These are phyloP conservation scores for Brachionus angularis DNA, from an alignment of 1,140 invertebrate species.

Conservation along the genomic window DNA sequence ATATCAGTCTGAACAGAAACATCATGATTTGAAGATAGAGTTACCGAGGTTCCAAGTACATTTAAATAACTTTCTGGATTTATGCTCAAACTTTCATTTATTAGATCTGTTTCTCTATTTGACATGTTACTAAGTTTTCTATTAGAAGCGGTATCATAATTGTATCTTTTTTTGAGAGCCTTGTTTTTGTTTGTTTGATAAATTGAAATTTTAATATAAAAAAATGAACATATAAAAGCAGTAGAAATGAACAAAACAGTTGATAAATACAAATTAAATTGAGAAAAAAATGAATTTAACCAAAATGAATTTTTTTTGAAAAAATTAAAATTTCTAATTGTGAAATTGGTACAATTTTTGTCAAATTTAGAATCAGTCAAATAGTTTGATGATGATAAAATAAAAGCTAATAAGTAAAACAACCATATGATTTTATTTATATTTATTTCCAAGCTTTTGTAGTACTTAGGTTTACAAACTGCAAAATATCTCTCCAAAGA, in stretches of 20 bases:
- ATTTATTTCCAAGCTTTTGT: constrained; percentile 1
- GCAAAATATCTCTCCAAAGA: constrained; percentile 40
- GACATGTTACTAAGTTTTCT: too few species aligned
- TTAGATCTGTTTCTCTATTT: too few species aligned
- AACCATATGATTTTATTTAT: constrained; percentile 29
- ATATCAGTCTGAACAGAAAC: constrained; percentile 13
- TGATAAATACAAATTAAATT: too few species aligned
- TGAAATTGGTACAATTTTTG: background rate
- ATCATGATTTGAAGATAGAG: too few species aligned
- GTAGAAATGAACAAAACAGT: too few species aligned
- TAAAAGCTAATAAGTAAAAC: background rate
- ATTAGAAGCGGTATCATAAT: background rate
- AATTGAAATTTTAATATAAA: too few species aligned
- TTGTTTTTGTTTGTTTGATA: too few species aligned
- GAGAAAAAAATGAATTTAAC: too few species aligned
- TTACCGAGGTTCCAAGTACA: too few species aligned
- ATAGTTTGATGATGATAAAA: constrained; percentile 18
- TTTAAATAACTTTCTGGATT: background rate
- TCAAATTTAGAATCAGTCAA: constrained; percentile 7
- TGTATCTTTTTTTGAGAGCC: background rate
- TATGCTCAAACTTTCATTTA: background rate
- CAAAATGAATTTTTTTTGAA: too few species aligned
- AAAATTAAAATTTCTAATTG: background rate
- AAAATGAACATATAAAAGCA: too few species aligned
- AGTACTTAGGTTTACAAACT: constrained; percentile 32